Evolutionary conservation across 2,113 vertebrate species (phyloP), one percentile per base, ranked within the genome.

Genomic region (Arothron firmamentum): DNA sequence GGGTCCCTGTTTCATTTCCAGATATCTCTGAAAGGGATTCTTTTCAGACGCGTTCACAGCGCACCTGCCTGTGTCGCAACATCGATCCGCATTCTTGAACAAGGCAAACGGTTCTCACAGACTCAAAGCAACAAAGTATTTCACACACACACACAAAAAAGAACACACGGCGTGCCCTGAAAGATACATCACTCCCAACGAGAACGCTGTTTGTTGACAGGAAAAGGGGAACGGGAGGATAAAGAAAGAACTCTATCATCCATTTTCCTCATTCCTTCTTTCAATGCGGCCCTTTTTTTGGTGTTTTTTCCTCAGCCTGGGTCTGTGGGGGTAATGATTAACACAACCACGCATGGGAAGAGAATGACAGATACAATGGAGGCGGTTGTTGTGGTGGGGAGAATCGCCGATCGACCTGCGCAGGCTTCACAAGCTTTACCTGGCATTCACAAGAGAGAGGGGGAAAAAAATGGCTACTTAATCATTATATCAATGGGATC

Each of bases 321-420:
- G 70, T 68, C 16, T 65, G 61, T 16, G 4, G 57, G 69, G 75
- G 56, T 91, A 92, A 93, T 93, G 71, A 92, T 92, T 93, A 90
- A 92, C 88, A 56, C 47, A 19, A 48, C n/a, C 62, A 60, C 60
- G 59, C 88, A 88, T 92, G 91, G 83, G 89, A 92, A 90, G 67
- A 80, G 68, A 68, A 57, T 19, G 54, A 62, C 52, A 43, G 69
- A 78, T 70, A 91, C 91, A 92, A 92, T 91, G 81, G 87, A 74
- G 45, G 78, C 61, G 65, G 75, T 90, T 93, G 91, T 91, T 89
- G 78, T 69, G 70, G 74, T 66, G 62, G 19, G 34, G 52, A 25
- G 55, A 56, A 58, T 84, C 69, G 73, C 49, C 56, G 69, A 74
- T 50, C 72, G 64, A 79, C 73, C 74, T 78, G 80, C 73, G 72